These are phyloP conservation scores for Entelurus aequoreus DNA, from an alignment of 2,113 vertebrate genomes.

Conservation along the genomic window DNA sequence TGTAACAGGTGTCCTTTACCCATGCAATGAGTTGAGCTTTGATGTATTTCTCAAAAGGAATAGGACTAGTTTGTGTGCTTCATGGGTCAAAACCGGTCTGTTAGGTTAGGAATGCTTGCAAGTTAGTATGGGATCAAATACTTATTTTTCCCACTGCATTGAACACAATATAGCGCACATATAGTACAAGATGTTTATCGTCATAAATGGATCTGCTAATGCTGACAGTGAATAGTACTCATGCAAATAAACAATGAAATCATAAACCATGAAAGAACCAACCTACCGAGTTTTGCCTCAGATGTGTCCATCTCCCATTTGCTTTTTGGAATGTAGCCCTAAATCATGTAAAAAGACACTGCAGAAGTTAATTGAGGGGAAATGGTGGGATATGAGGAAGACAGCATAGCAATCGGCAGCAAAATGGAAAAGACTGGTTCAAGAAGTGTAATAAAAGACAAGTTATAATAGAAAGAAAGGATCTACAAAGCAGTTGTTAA, in stretches of 20 bases:
- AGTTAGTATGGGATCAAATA: too few species aligned
- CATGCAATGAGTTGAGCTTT: too few species aligned
- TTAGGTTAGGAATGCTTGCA: too few species aligned
- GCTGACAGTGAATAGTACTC: too few species aligned
- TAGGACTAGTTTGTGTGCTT: too few species aligned
- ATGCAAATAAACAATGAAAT: not conserved
- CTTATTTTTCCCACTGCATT: too few species aligned
- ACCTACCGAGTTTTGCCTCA: slow-evolving; percentile 98
- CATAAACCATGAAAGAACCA: slow-evolving; percentile 41
- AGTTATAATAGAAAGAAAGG: not conserved
- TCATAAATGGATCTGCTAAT: too few species aligned
- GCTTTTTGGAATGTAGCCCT: slow-evolving; percentile 99
- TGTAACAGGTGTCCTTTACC: too few species aligned
- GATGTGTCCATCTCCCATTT: slow-evolving; percentile 99
- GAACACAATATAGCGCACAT: too few species aligned
- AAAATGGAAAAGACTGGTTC: slow-evolving; percentile 50
- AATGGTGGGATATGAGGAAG: slow-evolving; percentile 29
- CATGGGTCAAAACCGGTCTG: too few species aligned
- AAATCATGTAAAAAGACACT: slow-evolving; percentile 96
- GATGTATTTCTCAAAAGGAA: too few species aligned
- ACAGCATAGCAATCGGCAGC: slow-evolving; percentile 41
- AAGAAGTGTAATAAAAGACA: slow-evolving; percentile 24
- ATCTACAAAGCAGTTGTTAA: slow-evolving; percentile 13
- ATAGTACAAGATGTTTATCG: too few species aligned
- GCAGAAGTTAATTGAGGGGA: slow-evolving; percentile 79